Base-by-base conservation (phyloP, 2,888 invertebrate genomes). In the Tanytarsus gracilentus region DNA sequence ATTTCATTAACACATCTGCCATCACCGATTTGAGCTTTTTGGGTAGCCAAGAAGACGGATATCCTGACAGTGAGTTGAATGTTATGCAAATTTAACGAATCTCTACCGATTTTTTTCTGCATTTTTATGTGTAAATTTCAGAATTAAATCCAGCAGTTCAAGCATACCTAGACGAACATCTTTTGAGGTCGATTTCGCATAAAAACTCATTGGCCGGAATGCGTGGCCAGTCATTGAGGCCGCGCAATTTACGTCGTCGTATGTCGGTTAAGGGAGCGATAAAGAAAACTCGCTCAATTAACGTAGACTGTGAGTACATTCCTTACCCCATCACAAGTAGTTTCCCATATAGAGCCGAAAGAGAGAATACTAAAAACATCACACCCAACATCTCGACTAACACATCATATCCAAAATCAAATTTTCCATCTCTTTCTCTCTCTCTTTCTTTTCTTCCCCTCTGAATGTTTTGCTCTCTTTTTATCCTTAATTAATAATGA, bases 1-100 rank as follows among this genome's bases (percentile, higher is more conserved):
- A 98, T 66, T 99, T 99, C 72, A 76, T 98, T 62, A 96, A 88
- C 68, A 99, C 99, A 0, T 98, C 98, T 2, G 98, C 97, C 64
- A 90, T 99, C 50, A 96, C 96, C 1, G 96, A 97, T 74, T 78
- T 99, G 65, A 96, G 95, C 73, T 98, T 97, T 71, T 77, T 98
- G 65, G 92, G 92, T 21, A 92, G 91, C 69, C 87, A 91, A 64
- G 94, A 95, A 72, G 91, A 92, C 65, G 94, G 94, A 25, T 83
- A 88, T 71, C 93, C 93, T 8, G 92, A 90, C 68, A 85, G 86
- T 79, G 74, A 82, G 79, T 80, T 59, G 39, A 58, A 18, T 44
- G 23, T 5, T 9, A 23, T 8, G 11, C 8, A 58, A 48, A 33
- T 26, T 55, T 36, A n/a, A n/a, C n/a, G 4, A 52, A 25, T 30